phyloP scores from a whole-genome alignment of 2,113 vertebrate genomes.

The Menura novaehollandiae region DNA sequence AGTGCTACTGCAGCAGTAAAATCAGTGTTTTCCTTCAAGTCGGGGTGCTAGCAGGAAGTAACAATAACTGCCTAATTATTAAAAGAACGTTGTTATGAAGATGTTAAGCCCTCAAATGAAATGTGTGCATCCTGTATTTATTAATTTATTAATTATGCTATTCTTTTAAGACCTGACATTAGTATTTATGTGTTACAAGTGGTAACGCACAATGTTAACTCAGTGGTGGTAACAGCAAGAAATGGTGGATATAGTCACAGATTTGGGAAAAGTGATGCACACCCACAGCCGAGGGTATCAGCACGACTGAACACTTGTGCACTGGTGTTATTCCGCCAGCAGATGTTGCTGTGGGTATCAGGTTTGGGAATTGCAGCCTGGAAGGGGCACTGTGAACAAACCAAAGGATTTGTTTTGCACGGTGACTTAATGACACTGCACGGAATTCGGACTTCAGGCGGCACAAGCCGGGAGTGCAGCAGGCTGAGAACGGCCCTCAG shows the following conservation, averaged over 20 bases:
- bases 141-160: not conserved
- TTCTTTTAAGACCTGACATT: not conserved
- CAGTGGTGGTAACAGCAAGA: not conserved
- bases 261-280: not conserved
- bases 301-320: not conserved
- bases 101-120: not conserved
- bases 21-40: not conserved
- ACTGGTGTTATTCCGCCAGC: constrained; percentile 43
- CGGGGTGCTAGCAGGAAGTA: not conserved
- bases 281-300: not conserved
- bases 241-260: fast-evolving
- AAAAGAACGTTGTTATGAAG: not conserved
- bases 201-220: not conserved
- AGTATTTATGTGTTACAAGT: not conserved
- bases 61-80: not conserved
- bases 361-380: not conserved
- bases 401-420: fast-evolving
- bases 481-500: not conserved
- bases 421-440: fast-evolving
- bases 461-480: not conserved
- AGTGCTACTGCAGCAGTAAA: not conserved
- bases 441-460: fast-evolving
- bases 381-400: not conserved
- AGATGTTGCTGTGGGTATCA: constrained; percentile 64
- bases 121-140: not conserved